Percentiles rank a stretch among this genome's conserved stretches.
These are phyloP conservation scores for Rhinichthys osculus DNA, from an alignment of 2,797 vertebrate species.

Conservation along the genomic window DNA sequence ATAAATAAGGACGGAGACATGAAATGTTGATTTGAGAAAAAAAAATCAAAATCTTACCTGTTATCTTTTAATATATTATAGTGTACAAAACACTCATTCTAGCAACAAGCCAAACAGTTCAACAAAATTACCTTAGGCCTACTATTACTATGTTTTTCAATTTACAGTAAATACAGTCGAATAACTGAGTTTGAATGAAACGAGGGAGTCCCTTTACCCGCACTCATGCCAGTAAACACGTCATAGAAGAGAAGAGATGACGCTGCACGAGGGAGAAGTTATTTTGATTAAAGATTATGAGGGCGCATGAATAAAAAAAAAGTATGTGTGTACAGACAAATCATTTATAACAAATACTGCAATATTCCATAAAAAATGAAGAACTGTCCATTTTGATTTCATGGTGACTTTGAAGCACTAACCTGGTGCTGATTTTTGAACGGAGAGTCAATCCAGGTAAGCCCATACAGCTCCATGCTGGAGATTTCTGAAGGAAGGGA, in stretches of 20 bases:
- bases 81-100: neutral
- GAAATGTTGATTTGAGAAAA: no score
- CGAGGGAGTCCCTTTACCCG: neutral
- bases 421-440: slow-evolving; percentile 71
- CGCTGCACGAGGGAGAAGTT: neutral
- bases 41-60: no score
- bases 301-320: neutral
- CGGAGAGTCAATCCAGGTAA: slow-evolving; percentile 67
- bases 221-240: neutral
- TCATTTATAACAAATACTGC: neutral
- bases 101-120: neutral
- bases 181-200: neutral
- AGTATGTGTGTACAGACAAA: neutral
- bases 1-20: no score
- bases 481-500: slow-evolving; percentile 63
- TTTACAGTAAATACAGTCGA: neutral
- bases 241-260: neutral
- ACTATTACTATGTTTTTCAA: neutral
- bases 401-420: slow-evolving; percentile 9
- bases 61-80: neutral
- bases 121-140: neutral
- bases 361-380: neutral
- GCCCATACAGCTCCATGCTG: slow-evolving; percentile 70
- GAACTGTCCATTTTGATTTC: neutral
- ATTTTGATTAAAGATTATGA: neutral